Evolutionary conservation across 2,113 vertebrate species (phyloP).

Genomic region (Ranitomeya imitator): DNA sequence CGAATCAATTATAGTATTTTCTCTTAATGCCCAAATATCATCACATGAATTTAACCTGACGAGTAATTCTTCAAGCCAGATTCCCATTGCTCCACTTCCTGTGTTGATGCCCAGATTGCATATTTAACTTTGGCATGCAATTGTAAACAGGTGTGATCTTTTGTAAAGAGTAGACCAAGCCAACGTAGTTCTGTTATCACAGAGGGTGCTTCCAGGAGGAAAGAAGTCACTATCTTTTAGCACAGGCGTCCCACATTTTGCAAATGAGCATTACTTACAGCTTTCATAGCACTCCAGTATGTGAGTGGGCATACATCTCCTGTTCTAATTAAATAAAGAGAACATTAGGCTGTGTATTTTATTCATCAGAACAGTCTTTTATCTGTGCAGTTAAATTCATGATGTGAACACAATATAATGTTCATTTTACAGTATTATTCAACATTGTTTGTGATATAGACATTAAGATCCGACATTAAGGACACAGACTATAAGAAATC

Average conservation of each 20-base stretch:
- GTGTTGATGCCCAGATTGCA: slow-evolving; percentile 44
- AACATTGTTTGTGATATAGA: not conserved
- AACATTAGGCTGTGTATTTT: slow-evolving; percentile 1
- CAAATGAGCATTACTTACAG: slow-evolving; percentile 20
- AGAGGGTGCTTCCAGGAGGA: slow-evolving; percentile 33
- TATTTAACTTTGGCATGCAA: slow-evolving; percentile 42
- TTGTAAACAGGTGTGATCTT: slow-evolving; percentile 53
- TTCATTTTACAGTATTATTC: not conserved
- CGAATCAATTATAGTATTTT: slow-evolving; percentile 45
- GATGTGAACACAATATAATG: not conserved
- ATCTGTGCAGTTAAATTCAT: not conserved
- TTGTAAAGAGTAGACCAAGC: slow-evolving; percentile 36
- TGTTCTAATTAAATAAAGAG: slow-evolving; percentile 33
- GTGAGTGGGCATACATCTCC: slow-evolving; percentile 41
- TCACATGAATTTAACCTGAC: slow-evolving; percentile 16
- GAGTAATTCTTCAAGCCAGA: slow-evolving; percentile 39
- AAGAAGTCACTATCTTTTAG: slow-evolving; percentile 33
- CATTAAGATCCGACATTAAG: not conserved
- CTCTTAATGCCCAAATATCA: slow-evolving; percentile 24
- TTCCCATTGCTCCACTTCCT: slow-evolving; percentile 43
- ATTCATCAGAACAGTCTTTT: not conserved
- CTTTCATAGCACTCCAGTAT: slow-evolving; percentile 13
- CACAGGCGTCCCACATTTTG: slow-evolving; percentile 13
- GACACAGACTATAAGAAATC: not conserved
- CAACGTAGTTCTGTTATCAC: slow-evolving; percentile 29